Conservation (phyloP, 2,888 invertebrate genomes). For the Tipula unca region DNA sequence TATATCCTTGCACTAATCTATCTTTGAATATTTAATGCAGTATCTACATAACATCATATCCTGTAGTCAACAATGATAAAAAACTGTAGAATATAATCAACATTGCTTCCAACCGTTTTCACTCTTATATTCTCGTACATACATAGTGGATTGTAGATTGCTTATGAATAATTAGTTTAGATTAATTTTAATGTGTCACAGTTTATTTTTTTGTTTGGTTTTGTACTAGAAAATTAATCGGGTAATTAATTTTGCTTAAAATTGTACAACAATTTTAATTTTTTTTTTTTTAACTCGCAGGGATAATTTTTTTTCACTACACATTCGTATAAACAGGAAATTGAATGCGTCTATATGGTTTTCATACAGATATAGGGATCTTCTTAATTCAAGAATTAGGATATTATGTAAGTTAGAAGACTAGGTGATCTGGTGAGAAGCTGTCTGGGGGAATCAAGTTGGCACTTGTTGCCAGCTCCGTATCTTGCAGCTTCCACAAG, state of each 20-base stretch:
- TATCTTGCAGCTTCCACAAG: too few relatives aligned
- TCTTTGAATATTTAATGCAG: background rate
- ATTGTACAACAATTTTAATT: background rate
- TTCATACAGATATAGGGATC: too few relatives aligned
- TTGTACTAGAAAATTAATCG: background rate
- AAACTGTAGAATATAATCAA: background rate
- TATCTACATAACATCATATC: background rate
- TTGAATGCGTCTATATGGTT: too few relatives aligned
- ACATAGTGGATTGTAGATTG: too few relatives aligned
- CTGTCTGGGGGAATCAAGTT: too few relatives aligned
- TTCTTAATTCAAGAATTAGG: too few relatives aligned
- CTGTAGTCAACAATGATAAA: background rate
- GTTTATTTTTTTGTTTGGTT: background rate
- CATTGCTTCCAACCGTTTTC: background rate
- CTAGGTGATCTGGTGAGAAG: too few relatives aligned
- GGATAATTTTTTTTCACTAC: too few relatives aligned
- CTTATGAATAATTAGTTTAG: background rate
- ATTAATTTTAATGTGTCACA: background rate
- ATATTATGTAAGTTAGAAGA: too few relatives aligned
- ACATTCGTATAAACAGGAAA: background rate
- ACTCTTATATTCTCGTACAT: too few relatives aligned
- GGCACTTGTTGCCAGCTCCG: too few relatives aligned
- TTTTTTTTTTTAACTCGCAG: too few relatives aligned
- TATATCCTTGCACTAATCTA: background rate
- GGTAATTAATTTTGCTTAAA: background rate